Base-by-base conservation (phyloP, 92 coral and sea anemone species). In the Zoanthus gigantus region DNA sequence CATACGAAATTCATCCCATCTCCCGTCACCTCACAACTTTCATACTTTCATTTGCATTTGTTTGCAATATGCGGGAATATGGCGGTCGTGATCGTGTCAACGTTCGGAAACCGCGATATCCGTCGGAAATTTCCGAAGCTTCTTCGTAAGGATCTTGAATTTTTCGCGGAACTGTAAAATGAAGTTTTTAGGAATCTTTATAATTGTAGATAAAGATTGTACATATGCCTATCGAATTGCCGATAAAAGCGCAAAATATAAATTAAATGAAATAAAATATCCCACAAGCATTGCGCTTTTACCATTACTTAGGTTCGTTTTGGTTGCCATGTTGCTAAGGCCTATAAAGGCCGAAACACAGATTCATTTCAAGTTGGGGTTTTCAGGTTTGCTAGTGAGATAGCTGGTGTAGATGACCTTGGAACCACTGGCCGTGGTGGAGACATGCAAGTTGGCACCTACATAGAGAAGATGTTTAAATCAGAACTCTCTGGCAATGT, bases 381-480 rank as follows among this genome's bases (percentile, higher is more conserved):
- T 56, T 78, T 42, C 86, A 97, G 99, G 90, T 97, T 97, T 95
- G 99, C 98, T 50, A 97, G 99, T 92, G 99, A 97, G 68, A 82
- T 97, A 65, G 99, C 99, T 57, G 99, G 99, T 13, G 99, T 97
- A 0, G 99, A 97, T 89, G 99, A 97, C 44, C 89, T 97, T 44
- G 99, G 99, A 9, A 97, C 99, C 60, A 97, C 99, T 50, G 99
- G 99, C 9, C 95, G 99, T 83, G 99, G 99, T 74, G 94, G 93
- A 72, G 98, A 95, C 84, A 97, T 97, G 99, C 99, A 97, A 92
- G 99, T 97, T 74, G 99, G 99, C 11, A 97, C 99, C 18, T 97
- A 97, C 88, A 89, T 97, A 60, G 99, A 97, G 89, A 97, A 97
- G 93, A 97, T 97, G 99, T 95, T 97, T 82, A 97, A 95, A 85